phyloP scores from a whole-genome alignment of 2,888 invertebrate species.

The Cylindroiulus punctatus region DNA sequence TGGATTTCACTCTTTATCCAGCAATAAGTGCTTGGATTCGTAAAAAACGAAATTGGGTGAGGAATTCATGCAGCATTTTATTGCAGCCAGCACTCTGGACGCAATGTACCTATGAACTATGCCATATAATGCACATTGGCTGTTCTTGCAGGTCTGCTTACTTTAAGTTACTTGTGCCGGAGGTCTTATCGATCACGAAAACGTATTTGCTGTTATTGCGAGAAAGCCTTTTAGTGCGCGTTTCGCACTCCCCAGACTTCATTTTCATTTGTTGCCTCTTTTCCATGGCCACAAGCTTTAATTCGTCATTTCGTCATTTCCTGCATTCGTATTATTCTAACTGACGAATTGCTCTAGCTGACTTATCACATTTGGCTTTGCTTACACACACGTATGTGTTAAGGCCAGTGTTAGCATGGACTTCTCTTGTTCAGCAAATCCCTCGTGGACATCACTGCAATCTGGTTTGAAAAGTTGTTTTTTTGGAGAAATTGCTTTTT shows the following conservation, averaged over 20 bases:
- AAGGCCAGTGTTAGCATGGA: not conserved
- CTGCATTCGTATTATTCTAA: not conserved
- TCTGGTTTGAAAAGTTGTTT: not conserved
- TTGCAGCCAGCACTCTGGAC: not conserved
- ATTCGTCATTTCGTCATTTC: not conserved
- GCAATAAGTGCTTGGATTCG: not conserved
- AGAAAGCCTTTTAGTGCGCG: conserved; percentile 32
- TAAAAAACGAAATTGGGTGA: not conserved
- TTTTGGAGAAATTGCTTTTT: not conserved
- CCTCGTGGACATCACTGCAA: conserved; percentile 6
- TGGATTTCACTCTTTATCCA: too few species aligned
- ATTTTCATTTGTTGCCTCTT: not conserved
- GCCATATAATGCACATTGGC: not conserved
- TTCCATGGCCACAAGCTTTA: too few species aligned
- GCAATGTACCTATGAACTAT: not conserved
- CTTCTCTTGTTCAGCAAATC: not conserved
- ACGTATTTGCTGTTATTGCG: conserved; percentile 32
- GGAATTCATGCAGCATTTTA: conserved; percentile 25
- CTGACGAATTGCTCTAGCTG: conserved; percentile 25
- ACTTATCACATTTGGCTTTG: conserved; percentile 9
- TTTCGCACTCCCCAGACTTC: not conserved
- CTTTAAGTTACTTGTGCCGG: not conserved
- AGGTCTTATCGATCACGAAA: not conserved
- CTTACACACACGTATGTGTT: not conserved
- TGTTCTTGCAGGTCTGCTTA: not conserved